Conservation (phyloP, 2,888 invertebrate genomes). For the Boloria euphrosyne region DNA sequence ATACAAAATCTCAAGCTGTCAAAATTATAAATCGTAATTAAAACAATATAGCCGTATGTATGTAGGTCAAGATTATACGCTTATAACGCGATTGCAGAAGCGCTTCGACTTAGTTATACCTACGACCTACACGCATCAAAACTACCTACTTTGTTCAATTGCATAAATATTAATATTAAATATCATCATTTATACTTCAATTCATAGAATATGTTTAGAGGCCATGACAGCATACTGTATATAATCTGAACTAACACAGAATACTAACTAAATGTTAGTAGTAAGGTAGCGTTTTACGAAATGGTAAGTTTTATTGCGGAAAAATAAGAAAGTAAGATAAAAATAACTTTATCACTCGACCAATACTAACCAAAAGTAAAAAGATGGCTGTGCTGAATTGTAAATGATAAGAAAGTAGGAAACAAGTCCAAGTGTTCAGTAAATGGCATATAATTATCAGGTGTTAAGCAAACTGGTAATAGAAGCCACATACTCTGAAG, state of each 20-base stretch:
- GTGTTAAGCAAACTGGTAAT: not conserved
- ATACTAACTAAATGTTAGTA: no score
- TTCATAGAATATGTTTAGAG: no score
- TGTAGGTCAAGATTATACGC: conserved; percentile 30
- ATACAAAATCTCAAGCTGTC: not conserved
- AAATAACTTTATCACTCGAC: not conserved
- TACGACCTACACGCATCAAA: not conserved
- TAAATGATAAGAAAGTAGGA: conserved; percentile 15
- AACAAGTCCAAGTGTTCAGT: not conserved
- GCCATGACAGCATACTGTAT: no score
- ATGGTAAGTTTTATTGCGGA: not conserved
- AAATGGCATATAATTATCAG: not conserved
- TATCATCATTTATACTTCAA: no score
- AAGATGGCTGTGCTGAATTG: not conserved
- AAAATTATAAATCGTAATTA: conserved; percentile 12
- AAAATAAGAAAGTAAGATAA: not conserved
- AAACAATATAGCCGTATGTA: conserved; percentile 27
- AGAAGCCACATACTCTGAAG: not conserved
- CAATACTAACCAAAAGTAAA: not conserved
- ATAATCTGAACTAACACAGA: no score
- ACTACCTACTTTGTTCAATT: not conserved
- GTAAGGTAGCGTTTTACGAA: no score
- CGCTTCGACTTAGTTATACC: conserved; percentile 2
- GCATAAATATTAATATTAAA: no score
- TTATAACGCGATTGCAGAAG: conserved; percentile 10